A percentile compares a stretch with the other conserved stretches of the same genome.
These are phyloP conservation scores for Agrochola lota DNA, from an alignment of 2,888 invertebrate genomes.

Conservation along the genomic window DNA sequence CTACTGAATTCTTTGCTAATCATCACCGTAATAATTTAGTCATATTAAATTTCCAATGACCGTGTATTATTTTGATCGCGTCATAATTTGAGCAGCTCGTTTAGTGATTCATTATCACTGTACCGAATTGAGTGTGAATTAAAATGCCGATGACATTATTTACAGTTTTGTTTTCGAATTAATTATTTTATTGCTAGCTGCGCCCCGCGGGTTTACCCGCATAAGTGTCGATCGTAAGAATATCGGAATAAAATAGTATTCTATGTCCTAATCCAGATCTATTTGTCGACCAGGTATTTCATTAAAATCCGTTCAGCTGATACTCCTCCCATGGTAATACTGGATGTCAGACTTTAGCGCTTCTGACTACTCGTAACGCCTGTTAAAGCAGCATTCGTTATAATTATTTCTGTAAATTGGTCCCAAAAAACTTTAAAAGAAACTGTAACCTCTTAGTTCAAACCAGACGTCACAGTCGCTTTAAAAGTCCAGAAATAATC, in stretches of 20 bases:
- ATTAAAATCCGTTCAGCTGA: no score
- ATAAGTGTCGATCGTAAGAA: no score
- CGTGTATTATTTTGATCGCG: conserved; percentile 31
- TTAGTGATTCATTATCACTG: conserved; percentile 47
- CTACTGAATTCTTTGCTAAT: neutral
- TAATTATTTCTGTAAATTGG: neutral
- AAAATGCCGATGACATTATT: conserved; percentile 14
- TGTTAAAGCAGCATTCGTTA: neutral
- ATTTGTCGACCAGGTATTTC: no score
- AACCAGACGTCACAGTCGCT: neutral
- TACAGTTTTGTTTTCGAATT: conserved; percentile 7
- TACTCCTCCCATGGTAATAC: no score
- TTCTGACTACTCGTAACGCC: neutral
- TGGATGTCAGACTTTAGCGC: neutral
- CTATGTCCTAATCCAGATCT: no score
- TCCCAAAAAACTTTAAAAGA: neutral
- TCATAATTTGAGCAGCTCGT: conserved; percentile 33
- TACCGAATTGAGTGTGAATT: conserved; percentile 21
- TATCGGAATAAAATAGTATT: no score
- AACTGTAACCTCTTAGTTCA: no score
- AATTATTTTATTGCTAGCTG: neutral
- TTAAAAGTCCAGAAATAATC: neutral
- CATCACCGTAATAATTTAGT: conserved; percentile 25
- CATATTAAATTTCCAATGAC: conserved; percentile 37
- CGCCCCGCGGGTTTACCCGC: no score